Conservation (phyloP, 2,888 invertebrate genomes). For the Phaonia tiefii region DNA sequence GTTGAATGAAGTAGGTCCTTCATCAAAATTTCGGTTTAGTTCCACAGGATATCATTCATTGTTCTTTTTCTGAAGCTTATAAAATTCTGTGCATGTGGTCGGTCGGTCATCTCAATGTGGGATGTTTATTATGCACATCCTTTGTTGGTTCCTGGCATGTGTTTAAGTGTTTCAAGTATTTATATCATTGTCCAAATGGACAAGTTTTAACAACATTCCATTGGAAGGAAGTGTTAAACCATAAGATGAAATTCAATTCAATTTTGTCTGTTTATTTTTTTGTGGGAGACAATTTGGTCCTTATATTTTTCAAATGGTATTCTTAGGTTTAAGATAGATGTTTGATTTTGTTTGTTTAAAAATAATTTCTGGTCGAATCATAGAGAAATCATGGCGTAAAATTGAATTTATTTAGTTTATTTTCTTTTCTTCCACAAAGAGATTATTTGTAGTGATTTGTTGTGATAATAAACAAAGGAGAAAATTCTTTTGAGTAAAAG, state of each 20-base stretch:
- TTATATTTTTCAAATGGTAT: too few relatives aligned
- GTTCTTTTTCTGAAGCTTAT: background rate
- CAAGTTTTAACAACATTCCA: background rate
- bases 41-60: background rate
- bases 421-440: constrained; percentile 12
- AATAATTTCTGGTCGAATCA: constrained; percentile 3
- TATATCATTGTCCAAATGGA: background rate
- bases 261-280: too few relatives aligned
- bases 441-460: constrained; percentile 11
- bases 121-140: too few relatives aligned
- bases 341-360: background rate
- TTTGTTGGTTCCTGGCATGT: background rate
- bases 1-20: constrained; percentile 44
- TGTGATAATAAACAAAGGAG: too few relatives aligned
- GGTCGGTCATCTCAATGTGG: background rate
- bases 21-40: background rate
- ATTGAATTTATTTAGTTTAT: constrained; percentile 35
- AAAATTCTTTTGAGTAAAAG: too few relatives aligned
- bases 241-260: background rate
- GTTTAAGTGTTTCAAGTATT: constrained; percentile 1
- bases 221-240: background rate
- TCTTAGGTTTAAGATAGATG: too few relatives aligned
- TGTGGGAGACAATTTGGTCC: too few relatives aligned
- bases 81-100: background rate
- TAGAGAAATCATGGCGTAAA: constrained; percentile 22